Percentiles rank a stretch among this genome's conserved stretches.
These are phyloP conservation scores for Mylabris phalerata DNA, from an alignment of 1,140 invertebrate genomes.

Conservation along the genomic window DNA sequence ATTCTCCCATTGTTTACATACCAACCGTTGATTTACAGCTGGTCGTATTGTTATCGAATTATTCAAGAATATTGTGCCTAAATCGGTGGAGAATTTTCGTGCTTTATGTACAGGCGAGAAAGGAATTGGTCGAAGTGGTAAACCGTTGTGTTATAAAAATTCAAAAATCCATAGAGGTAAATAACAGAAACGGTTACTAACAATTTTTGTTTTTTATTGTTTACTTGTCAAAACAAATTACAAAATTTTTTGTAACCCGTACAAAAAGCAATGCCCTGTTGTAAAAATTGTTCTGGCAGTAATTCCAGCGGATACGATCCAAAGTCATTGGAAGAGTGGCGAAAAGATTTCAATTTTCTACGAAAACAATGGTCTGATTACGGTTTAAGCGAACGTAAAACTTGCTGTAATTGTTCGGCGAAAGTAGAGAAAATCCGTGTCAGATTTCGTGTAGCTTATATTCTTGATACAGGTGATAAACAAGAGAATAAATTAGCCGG, in stretches of 20 bases:
- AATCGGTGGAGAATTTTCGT: constrained; percentile 87
- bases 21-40: constrained; percentile 47
- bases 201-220: too few relatives aligned
- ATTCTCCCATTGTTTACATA: background rate
- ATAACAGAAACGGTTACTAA: too few relatives aligned
- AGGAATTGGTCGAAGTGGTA: constrained; percentile 60
- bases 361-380: constrained; percentile 13
- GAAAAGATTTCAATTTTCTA: constrained; percentile 9
- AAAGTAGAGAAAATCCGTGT: constrained; percentile 14
- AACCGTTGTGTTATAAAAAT: constrained; percentile 70
- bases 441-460: constrained; percentile 29
- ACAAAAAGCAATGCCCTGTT: background rate
- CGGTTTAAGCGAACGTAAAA: background rate
- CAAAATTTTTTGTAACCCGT: too few relatives aligned
- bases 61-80: constrained; percentile 78
- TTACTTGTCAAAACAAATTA: too few relatives aligned
- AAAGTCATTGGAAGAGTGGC: constrained; percentile 11
- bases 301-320: background rate
- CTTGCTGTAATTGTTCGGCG: background rate
- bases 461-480: constrained; percentile 21
- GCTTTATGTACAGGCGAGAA: constrained; percentile 82
- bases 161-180: constrained; percentile 67
- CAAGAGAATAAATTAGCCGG: constrained; percentile 18
- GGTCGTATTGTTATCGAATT: constrained; percentile 78
- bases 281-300: background rate